Percentiles rank a stretch among this genome's conserved stretches.
These are phyloP conservation scores for Hydrozoanthus tunicans DNA, from an alignment of 64 coral and sea anemone genomes.

Conservation along the genomic window DNA sequence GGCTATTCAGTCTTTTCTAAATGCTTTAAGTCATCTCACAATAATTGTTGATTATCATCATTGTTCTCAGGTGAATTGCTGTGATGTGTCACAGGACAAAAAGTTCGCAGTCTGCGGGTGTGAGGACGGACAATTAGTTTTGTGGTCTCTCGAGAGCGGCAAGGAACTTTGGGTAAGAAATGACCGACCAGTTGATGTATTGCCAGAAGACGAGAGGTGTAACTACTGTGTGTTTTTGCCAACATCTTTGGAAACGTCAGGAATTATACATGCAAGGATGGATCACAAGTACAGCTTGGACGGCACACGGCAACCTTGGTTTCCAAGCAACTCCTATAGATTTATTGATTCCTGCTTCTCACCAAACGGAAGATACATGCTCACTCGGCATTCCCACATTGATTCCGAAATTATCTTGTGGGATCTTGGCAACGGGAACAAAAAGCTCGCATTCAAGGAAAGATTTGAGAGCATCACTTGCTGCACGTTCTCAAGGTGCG, in stretches of 20 bases:
- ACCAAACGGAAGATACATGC: conserved; percentile 50
- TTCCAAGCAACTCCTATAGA: conserved; percentile 50
- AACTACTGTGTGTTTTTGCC: conserved; percentile 73
- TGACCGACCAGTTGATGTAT: conserved; percentile 30
- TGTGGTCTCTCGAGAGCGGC: conserved; percentile 74
- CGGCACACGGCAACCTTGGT: conserved; percentile 25
- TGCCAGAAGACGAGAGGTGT: conserved; percentile 70
- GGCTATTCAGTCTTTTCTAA: too few relatives aligned
- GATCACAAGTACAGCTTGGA: conserved; percentile 34
- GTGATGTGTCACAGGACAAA: conserved; percentile 53
- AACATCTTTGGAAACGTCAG: not conserved
- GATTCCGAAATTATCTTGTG: conserved; percentile 49
- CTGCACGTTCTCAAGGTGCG: conserved; percentile 59
- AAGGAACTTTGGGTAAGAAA: conserved; percentile 36
- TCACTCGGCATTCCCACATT: conserved; percentile 52
- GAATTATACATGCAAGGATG: conserved; percentile 53
- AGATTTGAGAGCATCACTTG: conserved; percentile 57
- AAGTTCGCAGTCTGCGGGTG: conserved; percentile 58
- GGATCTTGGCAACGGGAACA: conserved; percentile 50
- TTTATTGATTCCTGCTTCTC: conserved; percentile 71
- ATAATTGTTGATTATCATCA: too few relatives aligned
- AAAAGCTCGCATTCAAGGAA: conserved; percentile 6
- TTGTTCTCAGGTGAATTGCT: conserved; percentile 58
- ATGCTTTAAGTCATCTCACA: too few relatives aligned
- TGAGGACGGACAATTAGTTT: conserved; percentile 34